phyloP scores from a whole-genome alignment of 2,797 vertebrate species.

The Coregonus ussuriensis region DNA sequence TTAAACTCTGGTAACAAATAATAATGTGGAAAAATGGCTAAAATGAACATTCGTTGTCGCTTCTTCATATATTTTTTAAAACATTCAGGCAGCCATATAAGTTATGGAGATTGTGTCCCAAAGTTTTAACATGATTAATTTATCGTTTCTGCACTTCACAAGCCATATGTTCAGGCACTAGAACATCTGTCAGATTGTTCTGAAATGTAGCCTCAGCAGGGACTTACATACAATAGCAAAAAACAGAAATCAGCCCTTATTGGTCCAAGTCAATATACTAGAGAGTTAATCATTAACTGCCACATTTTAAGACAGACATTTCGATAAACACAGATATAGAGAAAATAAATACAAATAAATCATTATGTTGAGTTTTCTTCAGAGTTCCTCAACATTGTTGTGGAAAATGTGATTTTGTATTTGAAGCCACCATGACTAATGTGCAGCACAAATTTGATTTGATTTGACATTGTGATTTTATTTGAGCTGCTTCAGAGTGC shows the following conservation, averaged over 20 bases:
- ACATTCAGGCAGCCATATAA: constrained; percentile 35
- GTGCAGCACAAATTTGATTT: too few species aligned
- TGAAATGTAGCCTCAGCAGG: too few species aligned
- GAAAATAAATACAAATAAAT: background rate
- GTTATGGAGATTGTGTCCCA: constrained; percentile 38
- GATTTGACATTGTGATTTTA: too few species aligned
- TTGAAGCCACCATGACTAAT: constrained; percentile 21
- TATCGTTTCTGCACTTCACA: constrained; percentile 3
- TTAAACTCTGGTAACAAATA: constrained; percentile 38
- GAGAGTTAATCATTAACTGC: too few species aligned
- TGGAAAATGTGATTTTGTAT: constrained; percentile 3
- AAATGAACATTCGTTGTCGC: constrained; percentile 15
- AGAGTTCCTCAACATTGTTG: constrained; percentile 1
- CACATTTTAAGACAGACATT: too few species aligned
- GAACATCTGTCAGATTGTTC: too few species aligned
- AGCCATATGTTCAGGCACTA: too few species aligned
- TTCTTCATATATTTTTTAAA: constrained; percentile 52
- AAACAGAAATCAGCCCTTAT: too few species aligned
- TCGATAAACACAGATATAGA: too few species aligned
- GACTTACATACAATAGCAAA: too few species aligned
- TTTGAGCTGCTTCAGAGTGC: background rate
- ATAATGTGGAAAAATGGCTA: constrained; percentile 47
- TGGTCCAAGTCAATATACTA: too few species aligned
- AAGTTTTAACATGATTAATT: background rate
- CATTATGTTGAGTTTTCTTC: background rate